These are phyloP conservation scores for Drosophila nikananu DNA, from an alignment of 1,140 invertebrate genomes.

Conservation along the genomic window DNA sequence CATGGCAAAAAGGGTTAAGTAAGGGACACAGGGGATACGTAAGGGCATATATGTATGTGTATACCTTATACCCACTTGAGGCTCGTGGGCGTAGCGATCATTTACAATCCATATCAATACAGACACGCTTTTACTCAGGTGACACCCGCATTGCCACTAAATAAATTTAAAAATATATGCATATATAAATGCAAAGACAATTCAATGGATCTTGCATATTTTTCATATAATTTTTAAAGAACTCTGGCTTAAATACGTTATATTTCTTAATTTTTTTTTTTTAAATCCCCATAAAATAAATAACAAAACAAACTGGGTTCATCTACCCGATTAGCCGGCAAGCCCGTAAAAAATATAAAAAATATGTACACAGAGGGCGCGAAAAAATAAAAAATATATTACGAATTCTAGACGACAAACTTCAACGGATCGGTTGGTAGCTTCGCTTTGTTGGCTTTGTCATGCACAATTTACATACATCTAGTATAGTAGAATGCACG, in stretches of 20 bases:
- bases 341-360: constrained; percentile 23
- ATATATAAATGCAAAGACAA: not conserved
- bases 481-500: constrained; percentile 11
- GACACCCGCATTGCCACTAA: constrained; percentile 25
- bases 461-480: constrained; percentile 60
- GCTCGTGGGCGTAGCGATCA: constrained; percentile 28
- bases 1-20: constrained; percentile 18
- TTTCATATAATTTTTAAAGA: not conserved
- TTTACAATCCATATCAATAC: constrained; percentile 16
- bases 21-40: not conserved
- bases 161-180: not conserved
- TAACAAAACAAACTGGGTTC: constrained; percentile 19
- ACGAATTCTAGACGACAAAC: constrained; percentile 70
- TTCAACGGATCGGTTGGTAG: constrained; percentile 34
- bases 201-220: not conserved
- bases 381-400: constrained; percentile 60
- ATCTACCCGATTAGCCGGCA: constrained; percentile 37
- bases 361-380: constrained; percentile 46
- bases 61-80: constrained; percentile 1
- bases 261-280: not conserved
- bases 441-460: constrained; percentile 48
- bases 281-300: constrained; percentile 8
- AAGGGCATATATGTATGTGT: not conserved
- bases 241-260: not conserved
- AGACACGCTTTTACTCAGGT: constrained; percentile 8